These are phyloP conservation scores for Pseudomyrmex flavicornis DNA, from an alignment of 1,140 invertebrate species.

Conservation along the genomic window DNA sequence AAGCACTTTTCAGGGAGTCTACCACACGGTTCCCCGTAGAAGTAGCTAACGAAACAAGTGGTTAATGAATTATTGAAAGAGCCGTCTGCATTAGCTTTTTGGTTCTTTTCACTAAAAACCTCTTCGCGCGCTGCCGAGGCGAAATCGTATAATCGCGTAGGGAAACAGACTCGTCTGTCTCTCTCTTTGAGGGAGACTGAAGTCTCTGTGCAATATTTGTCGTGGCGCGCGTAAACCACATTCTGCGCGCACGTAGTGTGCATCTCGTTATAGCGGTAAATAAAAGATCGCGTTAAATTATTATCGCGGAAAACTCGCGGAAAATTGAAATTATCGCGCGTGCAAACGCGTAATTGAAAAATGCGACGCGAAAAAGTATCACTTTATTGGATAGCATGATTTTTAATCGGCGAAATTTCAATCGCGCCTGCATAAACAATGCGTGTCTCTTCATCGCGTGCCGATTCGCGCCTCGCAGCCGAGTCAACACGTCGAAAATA, in stretches of 20 bases:
- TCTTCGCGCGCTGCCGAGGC: background rate
- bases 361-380: slow-evolving; percentile 1
- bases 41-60: slow-evolving; percentile 70
- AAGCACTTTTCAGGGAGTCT: slow-evolving; percentile 62
- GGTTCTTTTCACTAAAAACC: slow-evolving; percentile 52
- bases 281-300: background rate
- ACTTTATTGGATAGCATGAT: background rate
- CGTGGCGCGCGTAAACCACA: background rate
- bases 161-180: background rate
- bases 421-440: slow-evolving; percentile 57
- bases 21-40: slow-evolving; percentile 57
- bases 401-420: slow-evolving; percentile 62
- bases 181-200: no score
- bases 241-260: no score
- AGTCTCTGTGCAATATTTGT: no score
- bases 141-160: slow-evolving; percentile 41
- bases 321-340: background rate
- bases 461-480: slow-evolving; percentile 3
- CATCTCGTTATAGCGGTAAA: background rate
- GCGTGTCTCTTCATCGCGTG: slow-evolving; percentile 29
- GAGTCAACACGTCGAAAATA: slow-evolving; percentile 65
- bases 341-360: background rate
- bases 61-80: slow-evolving; percentile 72
- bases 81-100: slow-evolving; percentile 46
- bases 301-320: background rate